A percentile compares a stretch with the other conserved stretches of the same genome.
These are phyloP conservation scores for Lingula anatina DNA, from an alignment of 2,888 invertebrate genomes.

Conservation along the genomic window DNA sequence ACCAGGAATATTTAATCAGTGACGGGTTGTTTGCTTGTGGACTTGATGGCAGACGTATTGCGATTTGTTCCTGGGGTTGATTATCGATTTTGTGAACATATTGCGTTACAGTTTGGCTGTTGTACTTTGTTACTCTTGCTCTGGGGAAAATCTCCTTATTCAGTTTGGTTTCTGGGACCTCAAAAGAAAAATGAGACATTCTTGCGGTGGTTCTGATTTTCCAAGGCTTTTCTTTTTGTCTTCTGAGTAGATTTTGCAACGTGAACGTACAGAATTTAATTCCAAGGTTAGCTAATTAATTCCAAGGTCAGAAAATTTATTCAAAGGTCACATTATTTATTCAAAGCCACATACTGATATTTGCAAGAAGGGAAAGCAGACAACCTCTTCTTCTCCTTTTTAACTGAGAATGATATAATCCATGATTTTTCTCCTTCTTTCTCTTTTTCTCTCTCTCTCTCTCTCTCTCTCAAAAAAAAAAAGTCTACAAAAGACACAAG, in stretches of 20 bases:
- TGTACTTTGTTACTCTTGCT: too few relatives aligned
- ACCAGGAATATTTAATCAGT: too few relatives aligned
- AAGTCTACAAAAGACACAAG: background rate
- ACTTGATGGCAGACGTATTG: too few relatives aligned
- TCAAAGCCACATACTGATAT: background rate
- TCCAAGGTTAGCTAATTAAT: background rate
- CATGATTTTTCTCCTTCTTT: background rate
- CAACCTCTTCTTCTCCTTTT: background rate
- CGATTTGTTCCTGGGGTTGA: too few relatives aligned
- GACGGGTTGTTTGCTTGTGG: too few relatives aligned
- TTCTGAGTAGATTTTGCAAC: background rate
- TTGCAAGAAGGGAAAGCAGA: background rate
- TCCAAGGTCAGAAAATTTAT: background rate
- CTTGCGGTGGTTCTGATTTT: too few relatives aligned
- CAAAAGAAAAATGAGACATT: too few relatives aligned
- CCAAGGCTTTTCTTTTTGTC: background rate
- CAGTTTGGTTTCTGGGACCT: too few relatives aligned
- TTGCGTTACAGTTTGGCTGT: too few relatives aligned
- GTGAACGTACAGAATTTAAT: background rate
- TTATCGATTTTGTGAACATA: too few relatives aligned
- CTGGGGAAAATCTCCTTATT: too few relatives aligned
- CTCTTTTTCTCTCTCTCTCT: slow-evolving; percentile 1
- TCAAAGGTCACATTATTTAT: background rate
- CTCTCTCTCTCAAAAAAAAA: slow-evolving; percentile 1
- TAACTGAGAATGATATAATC: background rate